Conservation (phyloP, 1,140 invertebrate species). For the Drosophila mayri region DNA sequence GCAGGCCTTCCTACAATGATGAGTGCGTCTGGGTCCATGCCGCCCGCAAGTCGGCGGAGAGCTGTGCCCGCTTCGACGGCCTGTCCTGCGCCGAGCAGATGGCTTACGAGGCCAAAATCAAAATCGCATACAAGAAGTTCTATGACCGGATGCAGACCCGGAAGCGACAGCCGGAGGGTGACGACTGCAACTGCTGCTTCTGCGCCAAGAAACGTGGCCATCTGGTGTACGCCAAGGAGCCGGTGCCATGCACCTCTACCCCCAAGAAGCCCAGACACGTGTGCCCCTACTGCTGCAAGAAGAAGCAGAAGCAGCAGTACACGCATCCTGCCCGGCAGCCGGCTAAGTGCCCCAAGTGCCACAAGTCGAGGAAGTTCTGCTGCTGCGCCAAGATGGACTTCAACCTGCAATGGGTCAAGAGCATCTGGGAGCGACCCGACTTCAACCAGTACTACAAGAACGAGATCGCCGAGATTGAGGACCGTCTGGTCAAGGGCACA, state of each 20-base stretch:
- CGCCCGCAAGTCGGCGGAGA: conserved; percentile 71
- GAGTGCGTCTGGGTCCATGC: conserved; percentile 83
- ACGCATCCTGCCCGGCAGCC: conserved; percentile 59
- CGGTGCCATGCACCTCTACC: conserved; percentile 58
- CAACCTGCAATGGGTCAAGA: conserved; percentile 74
- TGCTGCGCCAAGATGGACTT: conserved; percentile 77
- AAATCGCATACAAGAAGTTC: conserved; percentile 77
- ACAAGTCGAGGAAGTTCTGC: conserved; percentile 77
- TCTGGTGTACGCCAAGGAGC: conserved; percentile 76
- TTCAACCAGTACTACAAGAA: conserved; percentile 79
- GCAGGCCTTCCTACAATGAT: conserved; percentile 71
- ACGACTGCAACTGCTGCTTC: conserved; percentile 81
- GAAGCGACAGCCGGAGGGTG: conserved; percentile 70
- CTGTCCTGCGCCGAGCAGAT: conserved; percentile 72
- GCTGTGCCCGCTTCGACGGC: conserved; percentile 76
- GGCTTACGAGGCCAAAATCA: conserved; percentile 77
- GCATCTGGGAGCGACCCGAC: conserved; percentile 79
- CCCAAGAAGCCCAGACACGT: conserved; percentile 65
- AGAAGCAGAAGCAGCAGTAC: conserved; percentile 66
- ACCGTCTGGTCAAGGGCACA: conserved; percentile 63
- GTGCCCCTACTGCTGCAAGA: conserved; percentile 79
- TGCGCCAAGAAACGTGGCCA: conserved; percentile 81
- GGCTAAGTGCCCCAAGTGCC: conserved; percentile 77
- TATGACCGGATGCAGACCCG: conserved; percentile 80
- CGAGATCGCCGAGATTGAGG: conserved; percentile 72